Conservation (phyloP, 2,888 invertebrate species). For the Odontothrips loti region DNA sequence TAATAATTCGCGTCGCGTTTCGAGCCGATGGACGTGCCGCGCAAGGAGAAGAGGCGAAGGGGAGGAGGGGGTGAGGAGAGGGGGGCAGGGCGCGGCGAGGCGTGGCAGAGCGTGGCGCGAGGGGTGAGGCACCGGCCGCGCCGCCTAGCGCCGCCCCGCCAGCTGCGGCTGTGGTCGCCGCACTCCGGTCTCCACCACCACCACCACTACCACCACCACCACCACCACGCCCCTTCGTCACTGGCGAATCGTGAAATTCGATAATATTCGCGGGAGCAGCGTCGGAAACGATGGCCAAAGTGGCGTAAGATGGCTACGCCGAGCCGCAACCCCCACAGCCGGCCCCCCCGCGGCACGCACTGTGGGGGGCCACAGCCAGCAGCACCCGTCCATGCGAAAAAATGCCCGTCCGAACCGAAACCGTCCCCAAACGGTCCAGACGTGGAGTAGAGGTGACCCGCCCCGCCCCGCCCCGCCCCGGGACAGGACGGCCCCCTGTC, state of each 20-base stretch:
- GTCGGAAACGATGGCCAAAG: constrained; percentile 12
- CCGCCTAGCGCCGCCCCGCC: background rate
- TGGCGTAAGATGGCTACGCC: background rate
- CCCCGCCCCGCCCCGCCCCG: too few relatives aligned
- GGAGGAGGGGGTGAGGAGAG: background rate
- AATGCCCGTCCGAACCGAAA: too few relatives aligned
- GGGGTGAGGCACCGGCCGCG: background rate
- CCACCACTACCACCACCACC: background rate
- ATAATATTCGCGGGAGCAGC: constrained; percentile 18
- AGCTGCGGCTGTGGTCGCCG: background rate
- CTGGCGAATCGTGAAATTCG: constrained; percentile 15
- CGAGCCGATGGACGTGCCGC: background rate
- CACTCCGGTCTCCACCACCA: background rate
- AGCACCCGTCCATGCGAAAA: too few relatives aligned
- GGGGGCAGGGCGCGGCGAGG: background rate
- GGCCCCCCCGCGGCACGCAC: background rate
- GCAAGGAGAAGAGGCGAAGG: background rate
- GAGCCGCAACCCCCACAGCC: background rate
- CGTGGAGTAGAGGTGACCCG: background rate
- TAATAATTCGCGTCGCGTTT: constrained; percentile 9
- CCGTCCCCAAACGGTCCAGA: too few relatives aligned
- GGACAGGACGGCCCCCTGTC: too few relatives aligned
- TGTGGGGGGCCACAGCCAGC: too few relatives aligned
- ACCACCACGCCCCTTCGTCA: background rate
- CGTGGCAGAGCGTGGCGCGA: background rate